A percentile compares a stretch with the other conserved stretches of the same genome.
phyloP scores from a whole-genome alignment of 2,888 invertebrate genomes.

The Plagiodera versicolora region DNA sequence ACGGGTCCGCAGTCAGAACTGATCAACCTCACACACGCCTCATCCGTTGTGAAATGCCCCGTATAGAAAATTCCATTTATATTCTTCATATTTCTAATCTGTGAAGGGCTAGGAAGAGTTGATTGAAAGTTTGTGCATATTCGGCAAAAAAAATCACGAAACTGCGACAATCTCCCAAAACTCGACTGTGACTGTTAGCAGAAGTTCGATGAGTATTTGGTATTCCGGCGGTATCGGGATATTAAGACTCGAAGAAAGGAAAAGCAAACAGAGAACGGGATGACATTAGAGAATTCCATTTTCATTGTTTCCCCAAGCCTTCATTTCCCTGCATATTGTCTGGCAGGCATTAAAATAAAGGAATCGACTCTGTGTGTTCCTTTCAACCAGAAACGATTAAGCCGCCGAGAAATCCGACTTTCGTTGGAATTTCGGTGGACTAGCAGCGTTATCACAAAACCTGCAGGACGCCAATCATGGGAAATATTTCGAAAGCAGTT shows the following conservation, averaged over 20 bases:
- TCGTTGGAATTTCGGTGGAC: constrained; percentile 19
- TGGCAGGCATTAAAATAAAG: constrained; percentile 34
- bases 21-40: no score
- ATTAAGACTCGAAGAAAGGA: constrained; percentile 35
- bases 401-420: constrained; percentile 30
- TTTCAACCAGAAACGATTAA: constrained; percentile 33
- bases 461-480: no score
- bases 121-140: no score
- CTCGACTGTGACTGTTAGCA: background rate
- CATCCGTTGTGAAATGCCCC: no score
- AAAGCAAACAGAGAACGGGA: constrained; percentile 37
- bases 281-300: constrained; percentile 36
- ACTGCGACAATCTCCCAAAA: no score
- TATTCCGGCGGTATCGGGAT: constrained; percentile 33
- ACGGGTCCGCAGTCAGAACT: no score
- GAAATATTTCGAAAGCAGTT: no score
- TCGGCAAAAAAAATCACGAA: no score
- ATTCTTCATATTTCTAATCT: no score
- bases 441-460: background rate
- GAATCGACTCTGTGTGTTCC: constrained; percentile 23
- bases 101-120: no score
- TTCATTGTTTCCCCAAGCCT: constrained; percentile 34
- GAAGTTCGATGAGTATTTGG: constrained; percentile 5
- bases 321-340: constrained; percentile 37
- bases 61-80: no score